These are phyloP conservation scores for Artibeus jamaicensis DNA, from an alignment of 2,797 vertebrate species.

Conservation along the genomic window DNA sequence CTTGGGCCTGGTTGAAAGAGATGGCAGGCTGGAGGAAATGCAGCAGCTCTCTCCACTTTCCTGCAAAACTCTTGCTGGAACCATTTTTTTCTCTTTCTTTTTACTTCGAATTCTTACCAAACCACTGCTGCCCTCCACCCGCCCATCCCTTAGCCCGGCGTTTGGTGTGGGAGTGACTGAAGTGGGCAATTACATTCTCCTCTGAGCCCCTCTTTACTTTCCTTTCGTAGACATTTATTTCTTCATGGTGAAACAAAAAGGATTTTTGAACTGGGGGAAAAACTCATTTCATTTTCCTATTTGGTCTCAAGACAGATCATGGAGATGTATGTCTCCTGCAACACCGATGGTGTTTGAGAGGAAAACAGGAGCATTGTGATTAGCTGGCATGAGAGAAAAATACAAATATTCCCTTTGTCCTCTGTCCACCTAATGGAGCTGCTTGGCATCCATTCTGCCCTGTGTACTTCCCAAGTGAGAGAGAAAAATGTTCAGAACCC, in stretches of 20 bases:
- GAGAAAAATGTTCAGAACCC: neutral
- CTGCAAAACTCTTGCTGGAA: neutral
- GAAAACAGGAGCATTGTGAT: neutral
- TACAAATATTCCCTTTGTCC: neutral
- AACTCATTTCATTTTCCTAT: constrained; percentile 26
- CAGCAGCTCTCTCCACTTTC: constrained; percentile 42
- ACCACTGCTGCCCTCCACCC: neutral
- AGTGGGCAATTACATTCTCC: constrained; percentile 45
- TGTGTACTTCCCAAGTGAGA: neutral
- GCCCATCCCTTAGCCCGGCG: constrained; percentile 5
- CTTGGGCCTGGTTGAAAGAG: constrained; percentile 19
- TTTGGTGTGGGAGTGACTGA: constrained; percentile 41
- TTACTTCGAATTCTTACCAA: constrained; percentile 37
- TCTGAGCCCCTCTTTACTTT: constrained; percentile 16
- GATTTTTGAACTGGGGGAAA: neutral
- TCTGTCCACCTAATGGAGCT: neutral
- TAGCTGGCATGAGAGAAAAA: neutral
- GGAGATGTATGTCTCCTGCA: neutral
- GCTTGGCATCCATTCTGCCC: neutral
- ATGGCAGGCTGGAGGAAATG: neutral
- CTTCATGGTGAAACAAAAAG: neutral
- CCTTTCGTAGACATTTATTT: constrained; percentile 41
- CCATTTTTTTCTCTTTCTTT: constrained; percentile 13
- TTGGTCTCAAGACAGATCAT: neutral
- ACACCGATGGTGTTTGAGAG: neutral